These are phyloP conservation scores for Lepus americanus DNA, from an alignment of 2,113 vertebrate species.

Conservation along the genomic window DNA sequence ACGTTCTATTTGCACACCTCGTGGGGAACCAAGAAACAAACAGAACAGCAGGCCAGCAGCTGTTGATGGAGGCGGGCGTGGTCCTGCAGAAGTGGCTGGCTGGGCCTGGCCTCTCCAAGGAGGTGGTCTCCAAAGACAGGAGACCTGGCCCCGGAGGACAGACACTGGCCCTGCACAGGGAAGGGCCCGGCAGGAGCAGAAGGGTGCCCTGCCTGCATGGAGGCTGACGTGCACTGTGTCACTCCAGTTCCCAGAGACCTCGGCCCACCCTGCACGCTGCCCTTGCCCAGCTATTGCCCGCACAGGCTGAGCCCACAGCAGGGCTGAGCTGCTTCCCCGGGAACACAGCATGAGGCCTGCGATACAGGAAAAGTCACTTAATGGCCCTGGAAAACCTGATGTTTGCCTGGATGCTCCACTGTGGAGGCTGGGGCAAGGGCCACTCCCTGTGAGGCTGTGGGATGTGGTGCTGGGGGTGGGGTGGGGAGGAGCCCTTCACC, in stretches of 20 bases:
- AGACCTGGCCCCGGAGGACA: neutral
- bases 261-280: accelerated
- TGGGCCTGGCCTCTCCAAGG: neutral
- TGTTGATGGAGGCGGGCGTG: neutral
- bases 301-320: neutral
- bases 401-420: accelerated
- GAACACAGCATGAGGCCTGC: neutral
- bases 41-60: neutral
- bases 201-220: accelerated
- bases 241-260: accelerated
- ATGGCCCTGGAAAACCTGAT: neutral
- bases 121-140: neutral
- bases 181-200: neutral
- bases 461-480: too few species aligned
- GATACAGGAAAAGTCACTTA: neutral
- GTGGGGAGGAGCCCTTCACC: too few species aligned
- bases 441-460: accelerated
- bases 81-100: neutral
- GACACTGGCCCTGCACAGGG: neutral
- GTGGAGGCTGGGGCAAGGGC: neutral
- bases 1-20: neutral
- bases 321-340: neutral
- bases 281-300: accelerated
- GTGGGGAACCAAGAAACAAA: neutral
- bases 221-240: neutral